Conservation (phyloP, 2,113 vertebrate genomes). For the Galemys pyrenaicus region DNA sequence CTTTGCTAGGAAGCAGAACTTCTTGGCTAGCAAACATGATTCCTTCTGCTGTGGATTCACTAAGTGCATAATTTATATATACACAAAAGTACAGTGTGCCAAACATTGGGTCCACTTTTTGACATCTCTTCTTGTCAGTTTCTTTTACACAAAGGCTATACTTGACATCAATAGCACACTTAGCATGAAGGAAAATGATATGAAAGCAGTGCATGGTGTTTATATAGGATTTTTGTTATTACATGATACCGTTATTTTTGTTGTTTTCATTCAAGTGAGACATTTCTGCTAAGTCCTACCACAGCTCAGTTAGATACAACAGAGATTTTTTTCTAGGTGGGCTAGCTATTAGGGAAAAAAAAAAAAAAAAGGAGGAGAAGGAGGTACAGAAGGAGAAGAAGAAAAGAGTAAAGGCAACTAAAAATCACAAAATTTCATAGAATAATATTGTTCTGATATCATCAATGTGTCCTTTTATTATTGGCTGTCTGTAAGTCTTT, state of each 20-base stretch:
- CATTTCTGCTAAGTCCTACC: background rate
- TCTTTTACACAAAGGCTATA: constrained; percentile 49
- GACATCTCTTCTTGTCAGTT: constrained; percentile 43
- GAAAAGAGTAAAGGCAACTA: background rate
- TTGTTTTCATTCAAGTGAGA: background rate
- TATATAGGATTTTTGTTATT: background rate
- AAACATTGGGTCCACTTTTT: constrained; percentile 51
- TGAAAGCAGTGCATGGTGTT: background rate
- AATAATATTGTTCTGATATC: background rate
- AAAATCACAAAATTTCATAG: background rate
- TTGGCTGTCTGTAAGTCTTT: background rate
- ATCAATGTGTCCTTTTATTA: background rate
- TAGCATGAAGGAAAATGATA: constrained; percentile 68
- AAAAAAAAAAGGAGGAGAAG: background rate
- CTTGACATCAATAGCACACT: constrained; percentile 57
- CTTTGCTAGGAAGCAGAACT: constrained; percentile 22
- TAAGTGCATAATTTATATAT: background rate
- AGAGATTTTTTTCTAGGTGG: background rate
- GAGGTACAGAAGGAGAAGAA: background rate
- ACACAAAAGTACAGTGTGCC: constrained; percentile 40
- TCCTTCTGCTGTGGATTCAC: constrained; percentile 58
- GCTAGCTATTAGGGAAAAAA: background rate
- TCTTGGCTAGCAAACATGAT: constrained; percentile 18
- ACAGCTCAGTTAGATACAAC: background rate
- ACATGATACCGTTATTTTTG: background rate